Percentiles rank a stretch among this genome's conserved stretches.
Evolutionary conservation across 23 tunicate genomes (phyloP).

Genomic region (Clavelina lepadiformis): DNA sequence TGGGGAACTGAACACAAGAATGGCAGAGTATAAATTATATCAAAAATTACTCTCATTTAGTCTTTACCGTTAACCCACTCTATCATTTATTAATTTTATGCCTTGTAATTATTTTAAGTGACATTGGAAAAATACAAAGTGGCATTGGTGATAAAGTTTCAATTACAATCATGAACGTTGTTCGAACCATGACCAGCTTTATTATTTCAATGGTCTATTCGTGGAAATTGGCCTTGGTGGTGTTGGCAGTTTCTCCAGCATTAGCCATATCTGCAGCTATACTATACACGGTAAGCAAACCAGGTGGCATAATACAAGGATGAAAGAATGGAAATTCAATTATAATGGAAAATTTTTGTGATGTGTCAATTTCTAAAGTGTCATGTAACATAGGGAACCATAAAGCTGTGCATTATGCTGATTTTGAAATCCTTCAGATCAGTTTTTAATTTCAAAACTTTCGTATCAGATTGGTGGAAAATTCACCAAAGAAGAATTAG

Average conservation of each 20-base stretch:
- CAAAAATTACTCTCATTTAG: too few species aligned
- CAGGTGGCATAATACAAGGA: too few species aligned
- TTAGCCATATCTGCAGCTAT: conserved; percentile 54
- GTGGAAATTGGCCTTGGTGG: conserved; percentile 86
- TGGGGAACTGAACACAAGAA: conserved; percentile 94
- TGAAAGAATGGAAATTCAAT: too few species aligned
- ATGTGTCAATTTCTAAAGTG: too few species aligned
- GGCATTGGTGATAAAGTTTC: conserved; percentile 97
- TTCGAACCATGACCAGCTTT: conserved; percentile 74
- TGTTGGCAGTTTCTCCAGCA: conserved; percentile 81
- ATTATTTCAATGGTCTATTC: conserved; percentile 80
- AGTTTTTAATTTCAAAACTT: too few species aligned
- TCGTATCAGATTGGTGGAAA: conserved; percentile 40
- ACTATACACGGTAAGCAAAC: conserved; percentile 82
- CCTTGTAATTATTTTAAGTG: too few species aligned
- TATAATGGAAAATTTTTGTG: too few species aligned
- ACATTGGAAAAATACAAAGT: conserved; percentile 73
- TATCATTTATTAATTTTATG: too few species aligned
- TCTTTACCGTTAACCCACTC: too few species aligned
- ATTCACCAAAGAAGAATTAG: conserved; percentile 88
- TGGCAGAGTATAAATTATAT: conserved; percentile 99
- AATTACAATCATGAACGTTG: conserved; percentile 69
- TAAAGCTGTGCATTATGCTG: too few species aligned
- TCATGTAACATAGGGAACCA: too few species aligned
- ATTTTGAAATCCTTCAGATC: too few species aligned